Evolutionary conservation across 92 coral and sea anemone genomes (phyloP).

Genomic region (Porites lobata): DNA sequence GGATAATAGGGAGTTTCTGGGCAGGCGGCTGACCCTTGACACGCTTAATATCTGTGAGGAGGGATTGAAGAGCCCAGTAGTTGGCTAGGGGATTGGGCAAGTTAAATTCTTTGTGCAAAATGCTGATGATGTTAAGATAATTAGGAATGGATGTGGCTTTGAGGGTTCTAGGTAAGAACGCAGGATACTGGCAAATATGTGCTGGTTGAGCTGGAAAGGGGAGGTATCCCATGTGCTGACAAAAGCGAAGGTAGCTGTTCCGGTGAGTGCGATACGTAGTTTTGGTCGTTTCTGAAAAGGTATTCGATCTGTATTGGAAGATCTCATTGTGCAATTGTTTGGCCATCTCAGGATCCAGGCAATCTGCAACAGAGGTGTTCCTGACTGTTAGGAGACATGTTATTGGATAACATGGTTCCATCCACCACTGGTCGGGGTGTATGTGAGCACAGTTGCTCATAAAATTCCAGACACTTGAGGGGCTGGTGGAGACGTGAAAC

Average conservation of each 20-base stretch:
- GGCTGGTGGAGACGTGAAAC: too few species aligned
- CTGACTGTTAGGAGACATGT: not conserved
- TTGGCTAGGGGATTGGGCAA: not conserved
- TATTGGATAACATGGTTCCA: not conserved
- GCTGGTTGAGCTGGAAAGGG: constrained; percentile 31
- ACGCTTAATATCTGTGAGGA: not conserved
- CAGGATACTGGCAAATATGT: constrained; percentile 43
- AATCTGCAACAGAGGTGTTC: constrained; percentile 1
- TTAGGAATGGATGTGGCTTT: constrained; percentile 22
- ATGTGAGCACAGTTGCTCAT: not conserved
- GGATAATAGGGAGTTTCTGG: constrained; percentile 14
- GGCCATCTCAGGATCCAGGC: not conserved
- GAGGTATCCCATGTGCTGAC: constrained; percentile 21
- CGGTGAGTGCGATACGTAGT: not conserved
- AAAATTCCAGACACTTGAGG: not conserved
- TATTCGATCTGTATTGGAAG: too few species aligned
- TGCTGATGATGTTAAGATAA: constrained; percentile 21
- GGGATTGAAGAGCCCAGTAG: constrained; percentile 6
- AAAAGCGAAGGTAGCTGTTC: constrained; percentile 27
- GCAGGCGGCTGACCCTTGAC: constrained; percentile 8
- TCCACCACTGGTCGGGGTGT: not conserved
- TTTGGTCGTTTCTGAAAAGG: too few species aligned
- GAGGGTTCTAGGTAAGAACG: constrained; percentile 15
- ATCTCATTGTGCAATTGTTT: not conserved
- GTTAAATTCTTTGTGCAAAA: constrained; percentile 8